phyloP scores from a whole-genome alignment of 2,113 vertebrate genomes.

The Cynocephalus volans region DNA sequence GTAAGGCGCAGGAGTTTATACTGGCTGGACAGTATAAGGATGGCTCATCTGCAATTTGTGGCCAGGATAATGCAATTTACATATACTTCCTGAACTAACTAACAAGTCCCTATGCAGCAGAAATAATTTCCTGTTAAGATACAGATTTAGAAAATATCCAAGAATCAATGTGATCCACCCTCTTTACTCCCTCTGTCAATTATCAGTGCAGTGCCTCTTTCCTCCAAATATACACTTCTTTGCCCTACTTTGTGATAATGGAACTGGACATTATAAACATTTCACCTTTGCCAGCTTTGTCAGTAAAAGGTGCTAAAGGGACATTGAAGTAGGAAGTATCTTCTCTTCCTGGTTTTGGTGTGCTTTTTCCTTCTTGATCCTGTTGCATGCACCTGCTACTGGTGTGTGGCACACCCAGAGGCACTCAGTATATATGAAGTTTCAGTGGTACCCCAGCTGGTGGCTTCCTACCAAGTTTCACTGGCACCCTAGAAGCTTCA shows the following conservation, averaged over 20 bases:
- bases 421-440: background rate
- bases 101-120: slow-evolving; percentile 23
- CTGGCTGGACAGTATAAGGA: background rate
- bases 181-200: background rate
- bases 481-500: background rate
- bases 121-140: slow-evolving; percentile 36
- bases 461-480: background rate
- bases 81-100: slow-evolving; percentile 48
- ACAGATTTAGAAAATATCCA: slow-evolving; percentile 36
- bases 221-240: background rate
- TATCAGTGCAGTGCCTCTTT: background rate
- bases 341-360: slow-evolving; percentile 15
- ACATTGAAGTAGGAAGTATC: background rate
- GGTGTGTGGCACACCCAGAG: background rate
- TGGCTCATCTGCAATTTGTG: slow-evolving; percentile 11
- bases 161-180: background rate
- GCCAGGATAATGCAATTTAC: slow-evolving; percentile 18
- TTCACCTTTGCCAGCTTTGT: slow-evolving; percentile 11
- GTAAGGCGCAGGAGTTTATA: background rate
- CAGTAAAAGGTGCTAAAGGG: background rate
- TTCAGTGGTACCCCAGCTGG: background rate
- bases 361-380: slow-evolving; percentile 14
- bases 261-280: background rate
- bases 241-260: background rate
- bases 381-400: background rate